Evolutionary conservation across 1,140 invertebrate genomes (phyloP), one percentile per base, ranked within the genome.

Genomic region (Solenopsis fugax): DNA sequence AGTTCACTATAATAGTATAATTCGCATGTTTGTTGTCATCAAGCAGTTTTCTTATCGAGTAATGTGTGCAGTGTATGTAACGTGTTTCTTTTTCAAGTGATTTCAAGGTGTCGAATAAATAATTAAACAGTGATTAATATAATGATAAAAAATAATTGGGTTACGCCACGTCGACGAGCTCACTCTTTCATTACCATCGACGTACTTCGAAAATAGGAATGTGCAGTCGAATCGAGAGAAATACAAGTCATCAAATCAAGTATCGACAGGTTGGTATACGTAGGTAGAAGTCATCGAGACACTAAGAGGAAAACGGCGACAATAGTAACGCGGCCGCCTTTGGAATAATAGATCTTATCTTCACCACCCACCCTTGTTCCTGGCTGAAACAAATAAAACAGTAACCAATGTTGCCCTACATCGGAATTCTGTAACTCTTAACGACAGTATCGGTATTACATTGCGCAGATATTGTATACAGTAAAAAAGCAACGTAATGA

Each of bases 181-280:
- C 45, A 34, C n/a, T 58, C 45, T 56, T 58, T 69, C 86, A 72
- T 87, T 62, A 71, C 50, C 10, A 50, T 48, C 29, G 21, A 50
- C 41, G 24, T 85, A 41, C 56, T 87, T 50, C 34, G 21, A 18
- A 62, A 60, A 72, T 56, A 78, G 65, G 73, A 84, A 72, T 81
- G 65, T 58, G 54, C 62, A 54, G 82, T 90, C 84, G 89, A 88
- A 90, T 90, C 77, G 87, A 73, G 82, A 85, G 69, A 82, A 84
- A 88, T 41, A 41, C 80, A 86, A 88, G 86, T 82, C 76, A 72
- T 73, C 82, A 82, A 87, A 89, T 91, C 86, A 87, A 87, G 84
- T 91, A 91, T 91, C 90, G 90, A 91, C 90, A 88, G 90, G 77
- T 91, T 84, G 87, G 89, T 90, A 58, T 88, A 91, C 88, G 87